Evolutionary conservation across 2,113 vertebrate genomes (phyloP).

Genomic region (Eurypyga helias): DNA sequence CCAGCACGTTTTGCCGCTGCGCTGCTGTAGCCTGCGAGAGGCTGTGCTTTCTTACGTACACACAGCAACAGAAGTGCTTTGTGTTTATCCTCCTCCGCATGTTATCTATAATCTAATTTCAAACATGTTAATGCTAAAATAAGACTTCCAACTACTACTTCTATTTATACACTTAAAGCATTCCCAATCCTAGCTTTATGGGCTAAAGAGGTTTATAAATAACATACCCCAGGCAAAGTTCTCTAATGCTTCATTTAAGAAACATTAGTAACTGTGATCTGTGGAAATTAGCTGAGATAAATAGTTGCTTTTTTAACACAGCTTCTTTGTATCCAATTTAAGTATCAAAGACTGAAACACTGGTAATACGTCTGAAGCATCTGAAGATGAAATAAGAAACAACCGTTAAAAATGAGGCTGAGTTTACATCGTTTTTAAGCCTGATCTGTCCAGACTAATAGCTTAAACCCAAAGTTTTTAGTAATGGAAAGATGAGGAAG

Average conservation of each 20-base stretch:
- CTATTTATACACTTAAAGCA: constrained; percentile 21
- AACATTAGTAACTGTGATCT: neutral
- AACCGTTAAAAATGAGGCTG: neutral
- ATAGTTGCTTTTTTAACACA: neutral
- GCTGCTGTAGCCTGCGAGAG: neutral
- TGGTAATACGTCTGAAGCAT: neutral
- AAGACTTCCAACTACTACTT: constrained; percentile 11
- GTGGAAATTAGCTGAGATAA: neutral
- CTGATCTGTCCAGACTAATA: neutral
- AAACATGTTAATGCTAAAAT: constrained; percentile 15
- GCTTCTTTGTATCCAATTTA: neutral
- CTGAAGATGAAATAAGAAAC: neutral
- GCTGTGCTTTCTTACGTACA: neutral
- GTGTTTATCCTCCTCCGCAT: neutral
- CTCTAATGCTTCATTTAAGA: neutral
- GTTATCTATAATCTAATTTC: constrained; percentile 9
- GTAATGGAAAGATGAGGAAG: neutral
- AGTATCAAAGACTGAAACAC: neutral
- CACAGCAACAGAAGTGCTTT: neutral
- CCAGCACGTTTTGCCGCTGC: neutral
- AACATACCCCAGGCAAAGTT: neutral
- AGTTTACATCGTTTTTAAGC: neutral
- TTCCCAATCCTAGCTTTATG: neutral
- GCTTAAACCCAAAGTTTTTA: neutral
- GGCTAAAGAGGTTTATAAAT: neutral